phyloP scores from a whole-genome alignment of 2,113 vertebrate species.

The Trinectes maculatus region DNA sequence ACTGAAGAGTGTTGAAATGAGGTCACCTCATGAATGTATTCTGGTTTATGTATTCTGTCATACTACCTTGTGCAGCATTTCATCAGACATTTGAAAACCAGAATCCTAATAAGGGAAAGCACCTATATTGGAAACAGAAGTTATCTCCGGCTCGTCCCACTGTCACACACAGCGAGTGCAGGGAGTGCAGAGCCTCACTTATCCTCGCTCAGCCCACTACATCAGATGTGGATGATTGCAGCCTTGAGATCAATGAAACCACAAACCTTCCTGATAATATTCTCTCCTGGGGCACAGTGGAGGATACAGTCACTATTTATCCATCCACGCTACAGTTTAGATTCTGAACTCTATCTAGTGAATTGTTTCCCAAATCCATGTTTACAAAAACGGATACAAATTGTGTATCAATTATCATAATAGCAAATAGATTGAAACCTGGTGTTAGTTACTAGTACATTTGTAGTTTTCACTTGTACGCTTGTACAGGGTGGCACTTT shows the following conservation, averaged over 20 bases:
- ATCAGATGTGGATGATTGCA: constrained; percentile 81
- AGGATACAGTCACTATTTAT: constrained; percentile 68
- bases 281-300: constrained; percentile 64
- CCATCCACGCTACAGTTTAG: constrained; percentile 6
- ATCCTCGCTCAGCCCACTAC: constrained; percentile 75
- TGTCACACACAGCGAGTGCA: constrained; percentile 52
- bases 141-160: constrained; percentile 51
- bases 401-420: background rate
- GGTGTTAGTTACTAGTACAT: background rate
- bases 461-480: rapidly evolving
- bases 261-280: constrained; percentile 81
- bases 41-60: background rate
- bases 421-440: background rate
- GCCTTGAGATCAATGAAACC: constrained; percentile 81
- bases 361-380: constrained; percentile 13
- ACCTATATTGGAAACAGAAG: constrained; percentile 13
- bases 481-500: constrained; percentile 31
- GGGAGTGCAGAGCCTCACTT: constrained; percentile 54
- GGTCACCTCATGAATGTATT: constrained; percentile 49
- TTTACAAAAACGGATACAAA: background rate
- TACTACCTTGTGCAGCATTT: too few species aligned
- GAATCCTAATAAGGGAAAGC: constrained; percentile 6
- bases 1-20: constrained; percentile 62
- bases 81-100: background rate
- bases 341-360: background rate